Percentiles rank a stretch among this genome's conserved stretches.
Conservation (phyloP, 2,113 vertebrate genomes). For the Apaloderma vittatum region DNA sequence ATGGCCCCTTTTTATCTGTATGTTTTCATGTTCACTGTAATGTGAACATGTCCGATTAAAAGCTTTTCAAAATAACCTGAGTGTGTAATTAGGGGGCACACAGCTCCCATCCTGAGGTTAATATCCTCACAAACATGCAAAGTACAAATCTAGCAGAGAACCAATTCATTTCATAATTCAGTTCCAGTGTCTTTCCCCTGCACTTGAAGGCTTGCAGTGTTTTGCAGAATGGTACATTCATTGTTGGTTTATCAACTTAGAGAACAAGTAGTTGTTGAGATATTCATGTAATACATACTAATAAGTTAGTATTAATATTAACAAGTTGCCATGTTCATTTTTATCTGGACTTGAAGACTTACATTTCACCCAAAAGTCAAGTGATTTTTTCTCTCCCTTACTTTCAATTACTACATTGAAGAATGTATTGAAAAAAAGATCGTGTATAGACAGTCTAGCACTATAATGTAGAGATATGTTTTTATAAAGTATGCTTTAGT, state of each 20-base stretch:
- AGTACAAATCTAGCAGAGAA: conserved; percentile 55
- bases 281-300: conserved; percentile 51
- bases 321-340: conserved; percentile 15
- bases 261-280: conserved; percentile 62
- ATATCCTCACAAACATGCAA: conserved; percentile 69
- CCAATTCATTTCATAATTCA: conserved; percentile 53
- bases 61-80: conserved; percentile 72
- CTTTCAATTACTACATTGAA: neutral
- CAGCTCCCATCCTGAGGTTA: conserved; percentile 61
- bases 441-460: neutral
- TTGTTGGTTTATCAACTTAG: conserved; percentile 55
- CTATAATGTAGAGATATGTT: neutral
- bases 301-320: conserved; percentile 47
- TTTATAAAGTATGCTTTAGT: neutral
- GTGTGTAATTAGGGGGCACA: conserved; percentile 73
- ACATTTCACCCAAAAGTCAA: neutral
- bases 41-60: conserved; percentile 74
- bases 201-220: conserved; percentile 49
- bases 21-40: conserved; percentile 54
- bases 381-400: neutral
- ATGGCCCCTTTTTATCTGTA: conserved; percentile 60
- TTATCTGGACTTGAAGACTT: conserved; percentile 34
- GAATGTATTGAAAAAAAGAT: neutral
- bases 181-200: conserved; percentile 20
- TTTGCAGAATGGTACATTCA: conserved; percentile 63